Percentiles rank a stretch among this genome's conserved stretches.
Conservation (phyloP, 23 tunicate species). For the Ascidia mentula region DNA sequence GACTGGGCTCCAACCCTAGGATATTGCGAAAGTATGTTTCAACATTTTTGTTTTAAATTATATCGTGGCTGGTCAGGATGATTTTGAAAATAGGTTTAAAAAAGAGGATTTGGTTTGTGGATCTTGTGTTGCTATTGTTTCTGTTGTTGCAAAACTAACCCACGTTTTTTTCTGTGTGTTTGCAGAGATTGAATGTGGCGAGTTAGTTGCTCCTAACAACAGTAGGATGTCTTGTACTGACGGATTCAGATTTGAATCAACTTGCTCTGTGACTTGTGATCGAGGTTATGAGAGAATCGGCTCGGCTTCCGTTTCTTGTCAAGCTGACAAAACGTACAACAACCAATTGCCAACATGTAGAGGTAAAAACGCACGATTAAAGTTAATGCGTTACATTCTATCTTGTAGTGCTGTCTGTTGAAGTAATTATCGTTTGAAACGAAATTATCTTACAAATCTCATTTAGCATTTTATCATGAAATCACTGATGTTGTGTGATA, state of each 20-base stretch:
- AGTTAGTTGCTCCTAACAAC: background rate
- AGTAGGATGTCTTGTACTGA: conserved; percentile 41
- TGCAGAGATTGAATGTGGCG: conserved; percentile 40
- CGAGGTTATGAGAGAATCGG: conserved; percentile 63
- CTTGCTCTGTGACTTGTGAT: conserved; percentile 46
- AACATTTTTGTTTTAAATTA: background rate
- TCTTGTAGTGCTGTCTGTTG: too few species aligned
- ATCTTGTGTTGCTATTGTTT: too few species aligned
- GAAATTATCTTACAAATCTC: too few species aligned
- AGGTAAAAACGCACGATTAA: conserved; percentile 39
- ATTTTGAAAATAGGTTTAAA: too few species aligned
- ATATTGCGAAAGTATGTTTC: conserved; percentile 60
- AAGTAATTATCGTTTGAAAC: too few species aligned
- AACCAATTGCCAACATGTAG: conserved; percentile 33
- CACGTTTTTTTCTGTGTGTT: too few species aligned
- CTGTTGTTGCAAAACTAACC: too few species aligned
- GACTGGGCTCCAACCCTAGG: conserved; percentile 74
- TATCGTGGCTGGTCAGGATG: too few species aligned
- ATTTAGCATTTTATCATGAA: too few species aligned
- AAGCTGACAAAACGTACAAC: conserved; percentile 21
- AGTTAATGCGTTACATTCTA: too few species aligned
- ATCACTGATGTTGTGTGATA: too few species aligned
- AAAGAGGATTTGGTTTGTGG: too few species aligned
- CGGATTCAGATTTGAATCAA: conserved; percentile 56
- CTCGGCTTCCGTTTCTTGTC: conserved; percentile 11